Evolutionary conservation across 1,140 invertebrate species (phyloP).

Genomic region (Palaemon carinicauda): DNA sequence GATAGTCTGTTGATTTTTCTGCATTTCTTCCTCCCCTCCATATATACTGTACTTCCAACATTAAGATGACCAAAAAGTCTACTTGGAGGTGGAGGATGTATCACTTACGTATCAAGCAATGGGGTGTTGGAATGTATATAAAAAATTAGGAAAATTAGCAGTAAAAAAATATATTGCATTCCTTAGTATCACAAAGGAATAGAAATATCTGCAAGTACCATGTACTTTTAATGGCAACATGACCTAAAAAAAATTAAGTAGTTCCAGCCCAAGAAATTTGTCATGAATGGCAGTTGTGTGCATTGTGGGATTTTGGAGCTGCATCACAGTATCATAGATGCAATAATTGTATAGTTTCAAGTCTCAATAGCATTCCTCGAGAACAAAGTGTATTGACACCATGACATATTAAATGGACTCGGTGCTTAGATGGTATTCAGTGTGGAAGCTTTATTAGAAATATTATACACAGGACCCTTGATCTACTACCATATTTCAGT

Average conservation of each 20-base stretch:
- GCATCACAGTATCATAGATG: too few relatives aligned
- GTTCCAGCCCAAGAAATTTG: not conserved
- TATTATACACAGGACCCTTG: too few relatives aligned
- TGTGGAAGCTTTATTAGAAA: too few relatives aligned
- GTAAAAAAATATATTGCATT: not conserved
- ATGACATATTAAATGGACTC: too few relatives aligned
- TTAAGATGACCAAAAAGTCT: not conserved
- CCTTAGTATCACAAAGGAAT: not conserved
- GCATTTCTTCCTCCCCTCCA: not conserved
- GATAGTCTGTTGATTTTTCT: not conserved
- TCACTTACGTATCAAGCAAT: slow-evolving; percentile 23
- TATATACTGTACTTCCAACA: not conserved
- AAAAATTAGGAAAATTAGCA: not conserved
- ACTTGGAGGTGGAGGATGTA: not conserved
- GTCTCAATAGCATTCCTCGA: too few relatives aligned
- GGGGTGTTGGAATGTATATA: slow-evolving; percentile 35
- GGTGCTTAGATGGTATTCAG: too few relatives aligned
- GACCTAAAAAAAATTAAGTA: not conserved
- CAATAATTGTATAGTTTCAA: too few relatives aligned
- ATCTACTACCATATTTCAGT: too few relatives aligned
- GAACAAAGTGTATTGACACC: too few relatives aligned
- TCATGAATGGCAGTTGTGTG: slow-evolving; percentile 1
- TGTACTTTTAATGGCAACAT: slow-evolving; percentile 22
- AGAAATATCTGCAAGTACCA: slow-evolving; percentile 17
- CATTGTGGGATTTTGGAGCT: not conserved